Evolutionary conservation across 1,140 invertebrate species (phyloP), one percentile per base, ranked within the genome.

Genomic region (Pseudobourletiella spinata): DNA sequence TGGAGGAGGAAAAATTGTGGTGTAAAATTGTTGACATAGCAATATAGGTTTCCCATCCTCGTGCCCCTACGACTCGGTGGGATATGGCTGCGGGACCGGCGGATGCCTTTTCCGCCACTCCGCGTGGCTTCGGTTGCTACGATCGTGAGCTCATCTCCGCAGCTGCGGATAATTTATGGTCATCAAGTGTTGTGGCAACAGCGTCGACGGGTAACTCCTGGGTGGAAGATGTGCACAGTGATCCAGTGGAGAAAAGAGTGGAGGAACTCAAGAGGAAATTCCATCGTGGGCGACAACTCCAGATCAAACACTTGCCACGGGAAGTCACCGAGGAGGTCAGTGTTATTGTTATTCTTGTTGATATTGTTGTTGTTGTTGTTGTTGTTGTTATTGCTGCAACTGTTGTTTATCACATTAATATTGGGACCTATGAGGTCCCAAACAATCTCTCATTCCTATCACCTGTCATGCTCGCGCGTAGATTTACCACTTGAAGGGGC

Each of bases 291-390:
- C 68, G 77, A 18, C 73, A 75, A 57, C 70, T 78, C 6, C 73
- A 74, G 64, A 73, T 78, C 26, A 76, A 76, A 51, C 75, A 78
- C 64, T 68, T 78, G 50, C 77, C 77, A 11, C 60, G 76, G 18
- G 76, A 77, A 70, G 75, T 75, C 54, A 74, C 73, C 6, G 77
- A 78, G 70, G 73, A 77, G 72, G 76, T 76, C 63, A 73, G 74
- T 70, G 29, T 46, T 35, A 35, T 18, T 25, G 59, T 46, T 20
- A 46, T 14, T n/a, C n/a, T n/a, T n/a, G n/a, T n/a, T n/a, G n/a
- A n/a, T n/a, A n/a, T n/a, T n/a, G n/a, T n/a, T n/a, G n/a, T n/a
- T n/a, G n/a, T n/a, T n/a, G n/a, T n/a, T n/a, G n/a, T n/a, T n/a
- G n/a, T n/a, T n/a, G n/a, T n/a, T n/a, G n/a, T n/a, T n/a, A n/a